Percentiles rank a stretch among this genome's conserved stretches.
phyloP scores from a whole-genome alignment of 2,797 vertebrate genomes.

The Hippopotamyrus pictus region DNA sequence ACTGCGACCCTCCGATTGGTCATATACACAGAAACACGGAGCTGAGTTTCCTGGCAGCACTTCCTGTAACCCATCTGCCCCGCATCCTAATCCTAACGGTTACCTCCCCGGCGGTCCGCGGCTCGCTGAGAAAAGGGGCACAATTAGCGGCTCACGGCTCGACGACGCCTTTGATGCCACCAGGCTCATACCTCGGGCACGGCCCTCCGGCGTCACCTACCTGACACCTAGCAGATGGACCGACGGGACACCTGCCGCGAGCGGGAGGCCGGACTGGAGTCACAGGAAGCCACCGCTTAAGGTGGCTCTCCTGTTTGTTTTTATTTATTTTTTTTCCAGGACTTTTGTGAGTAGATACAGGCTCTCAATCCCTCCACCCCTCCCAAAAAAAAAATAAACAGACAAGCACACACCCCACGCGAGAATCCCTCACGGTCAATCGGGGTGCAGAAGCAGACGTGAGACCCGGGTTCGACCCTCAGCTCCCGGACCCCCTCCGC shows the following conservation, averaged over 20 bases:
- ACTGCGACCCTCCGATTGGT: neutral
- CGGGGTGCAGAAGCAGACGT: neutral
- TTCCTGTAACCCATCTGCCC: neutral
- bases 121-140: neutral
- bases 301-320: neutral
- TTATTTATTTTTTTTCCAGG: neutral
- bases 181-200: neutral
- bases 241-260: neutral
- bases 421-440: neutral
- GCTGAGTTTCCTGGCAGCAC: neutral
- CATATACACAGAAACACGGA: neutral
- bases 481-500: neutral
- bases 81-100: neutral
- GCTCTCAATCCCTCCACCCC: neutral
- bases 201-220: neutral
- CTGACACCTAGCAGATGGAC: conserved; percentile 1
- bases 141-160: neutral
- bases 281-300: neutral
- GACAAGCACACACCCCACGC: neutral
- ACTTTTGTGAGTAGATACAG: neutral
- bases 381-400: neutral
- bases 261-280: neutral
- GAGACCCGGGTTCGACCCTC: neutral
- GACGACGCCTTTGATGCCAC: neutral
- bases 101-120: neutral